Conservation (phyloP, 2,797 vertebrate genomes). For the Enteromius unitaeniatus region DNA sequence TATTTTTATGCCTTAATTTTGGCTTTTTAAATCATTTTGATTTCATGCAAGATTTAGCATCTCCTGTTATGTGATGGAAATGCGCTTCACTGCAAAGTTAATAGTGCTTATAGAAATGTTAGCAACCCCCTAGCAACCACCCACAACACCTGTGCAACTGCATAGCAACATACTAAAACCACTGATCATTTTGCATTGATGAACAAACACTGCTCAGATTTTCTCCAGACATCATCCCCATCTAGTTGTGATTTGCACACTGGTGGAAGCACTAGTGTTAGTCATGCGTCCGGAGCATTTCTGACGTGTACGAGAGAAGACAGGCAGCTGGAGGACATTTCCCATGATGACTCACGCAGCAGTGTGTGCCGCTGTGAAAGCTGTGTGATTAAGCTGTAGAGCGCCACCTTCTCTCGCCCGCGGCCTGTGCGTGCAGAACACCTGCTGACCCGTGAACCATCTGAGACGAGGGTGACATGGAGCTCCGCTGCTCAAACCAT, state of each 20-base stretch:
- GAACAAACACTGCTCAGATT: neutral
- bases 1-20: neutral
- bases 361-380: neutral
- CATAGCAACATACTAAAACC: neutral
- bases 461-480: neutral
- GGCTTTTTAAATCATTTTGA: neutral
- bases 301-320: slow-evolving; percentile 27
- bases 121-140: neutral
- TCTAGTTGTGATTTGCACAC: neutral
- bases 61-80: neutral
- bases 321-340: slow-evolving; percentile 46
- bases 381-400: neutral
- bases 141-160: neutral
- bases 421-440: neutral
- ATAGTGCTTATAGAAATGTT: neutral
- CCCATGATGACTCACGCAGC: slow-evolving; percentile 9
- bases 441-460: slow-evolving; percentile 4
- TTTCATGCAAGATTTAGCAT: neutral
- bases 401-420: slow-evolving; percentile 28
- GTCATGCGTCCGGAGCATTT: neutral
- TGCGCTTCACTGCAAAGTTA: neutral
- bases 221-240: neutral
- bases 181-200: neutral
- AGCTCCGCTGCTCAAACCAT: neutral
- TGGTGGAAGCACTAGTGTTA: neutral